Base-by-base conservation (phyloP, 2,113 vertebrate species). In the Gambusia holbrooki region DNA sequence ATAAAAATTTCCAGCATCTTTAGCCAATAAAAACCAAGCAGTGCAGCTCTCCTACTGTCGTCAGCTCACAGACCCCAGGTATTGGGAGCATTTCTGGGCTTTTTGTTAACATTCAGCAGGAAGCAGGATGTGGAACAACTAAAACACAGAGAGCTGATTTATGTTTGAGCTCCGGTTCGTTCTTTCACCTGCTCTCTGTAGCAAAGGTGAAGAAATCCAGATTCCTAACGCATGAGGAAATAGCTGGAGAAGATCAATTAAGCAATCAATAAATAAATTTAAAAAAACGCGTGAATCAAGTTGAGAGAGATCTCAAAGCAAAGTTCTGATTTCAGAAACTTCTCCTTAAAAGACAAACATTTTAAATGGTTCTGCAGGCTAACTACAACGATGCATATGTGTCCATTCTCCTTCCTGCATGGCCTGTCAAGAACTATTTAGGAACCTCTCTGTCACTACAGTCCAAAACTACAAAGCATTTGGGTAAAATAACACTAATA, bases 91-190 rank as follows among this genome's bases (percentile, higher is more conserved):
- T 76, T 69, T 79, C 28, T 15, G 45, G 61, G 68, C 81, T 76
- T 81, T 84, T 29, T 33, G 73, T 71, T 68, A 67, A 80, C 60
- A 62, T 71, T 84, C 42, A 71, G 72, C 80, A 88, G 84, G 87
- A 90, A 90, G 75, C 76, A 86, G 82, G 85, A 85, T 83, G 81
- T 82, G 68, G 69, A 85, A 78, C 35, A 77, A 75, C 74, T 80
- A 42, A 85, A 87, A 77, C 62, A 69, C 8, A 35, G 70, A 71
- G 61, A 78, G n/a, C 42, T 75, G 83, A 90, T 85, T 88, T 82
- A 89, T 70, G 66, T 14, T 40, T 22, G 67, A 29, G 13, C 62
- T n/a, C 32, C n/a, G 30, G 22, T 35, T 30, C 2, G 42, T 32
- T 81, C 40, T 9, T 87, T 78, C 85, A 90, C 84, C 84, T 88